These are phyloP conservation scores for Periphyllus acericola DNA, from an alignment of 2,888 invertebrate species.

Conservation along the genomic window DNA sequence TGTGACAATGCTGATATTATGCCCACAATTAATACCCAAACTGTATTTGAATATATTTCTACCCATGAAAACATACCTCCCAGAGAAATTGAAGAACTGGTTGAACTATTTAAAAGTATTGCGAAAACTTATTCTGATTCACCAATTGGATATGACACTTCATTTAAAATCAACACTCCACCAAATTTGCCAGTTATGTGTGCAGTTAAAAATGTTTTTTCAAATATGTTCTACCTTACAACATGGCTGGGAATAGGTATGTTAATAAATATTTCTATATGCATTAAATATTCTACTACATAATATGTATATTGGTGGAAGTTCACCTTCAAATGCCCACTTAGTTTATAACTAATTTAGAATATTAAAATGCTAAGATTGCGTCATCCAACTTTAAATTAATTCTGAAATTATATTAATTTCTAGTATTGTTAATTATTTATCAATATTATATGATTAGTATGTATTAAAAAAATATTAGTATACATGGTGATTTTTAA, in stretches of 20 bases:
- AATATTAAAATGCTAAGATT: no score
- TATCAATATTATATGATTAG: no score
- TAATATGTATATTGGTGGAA: no score
- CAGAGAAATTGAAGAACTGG: constrained; percentile 54
- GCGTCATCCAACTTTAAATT: no score
- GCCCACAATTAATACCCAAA: constrained; percentile 26
- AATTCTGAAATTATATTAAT: no score
- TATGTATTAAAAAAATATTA: no score
- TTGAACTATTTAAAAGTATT: constrained; percentile 55
- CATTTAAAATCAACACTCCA: constrained; percentile 42
- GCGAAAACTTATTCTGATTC: constrained; percentile 56
- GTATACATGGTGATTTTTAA: no score
- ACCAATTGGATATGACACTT: constrained; percentile 48
- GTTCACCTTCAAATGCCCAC: no score
- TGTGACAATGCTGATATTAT: constrained; percentile 46
- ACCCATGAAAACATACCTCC: constrained; percentile 47
- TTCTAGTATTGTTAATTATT: no score
- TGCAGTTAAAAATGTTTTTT: constrained; percentile 45
- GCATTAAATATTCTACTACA: no score
- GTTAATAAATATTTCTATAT: neutral
- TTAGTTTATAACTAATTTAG: no score
- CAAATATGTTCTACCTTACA: constrained; percentile 37
- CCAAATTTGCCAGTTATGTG: constrained; percentile 52
- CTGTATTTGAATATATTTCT: constrained; percentile 49
- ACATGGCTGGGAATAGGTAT: constrained; percentile 55